Percentiles rank a stretch among this genome's conserved stretches.
Evolutionary conservation across 2,888 invertebrate genomes (phyloP).

Genomic region (Drosophila paramelanica): DNA sequence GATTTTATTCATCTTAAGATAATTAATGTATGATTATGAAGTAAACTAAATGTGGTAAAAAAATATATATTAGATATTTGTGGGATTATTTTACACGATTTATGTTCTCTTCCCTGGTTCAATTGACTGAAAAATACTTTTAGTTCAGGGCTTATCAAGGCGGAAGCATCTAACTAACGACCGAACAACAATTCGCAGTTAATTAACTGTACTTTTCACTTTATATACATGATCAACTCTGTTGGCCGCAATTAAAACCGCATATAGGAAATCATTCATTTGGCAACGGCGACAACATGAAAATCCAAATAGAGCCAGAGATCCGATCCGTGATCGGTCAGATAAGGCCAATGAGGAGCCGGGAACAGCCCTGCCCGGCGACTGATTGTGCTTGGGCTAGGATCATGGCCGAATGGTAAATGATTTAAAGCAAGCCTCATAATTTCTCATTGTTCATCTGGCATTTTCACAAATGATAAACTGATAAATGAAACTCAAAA

Average conservation of each 20-base stretch:
- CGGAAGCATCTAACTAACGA: conserved; percentile 48
- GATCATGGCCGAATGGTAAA: conserved; percentile 56
- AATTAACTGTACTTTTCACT: conserved; percentile 71
- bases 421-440: conserved; percentile 80
- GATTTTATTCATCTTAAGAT: too few relatives aligned
- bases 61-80: too few relatives aligned
- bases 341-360: conserved; percentile 60
- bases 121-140: conserved; percentile 42
- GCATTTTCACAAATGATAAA: conserved; percentile 56
- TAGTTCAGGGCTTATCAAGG: conserved; percentile 53
- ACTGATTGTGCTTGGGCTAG: conserved; percentile 31
- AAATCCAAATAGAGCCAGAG: conserved; percentile 45
- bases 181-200: conserved; percentile 72
- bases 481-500: conserved; percentile 77
- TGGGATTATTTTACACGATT: too few relatives aligned
- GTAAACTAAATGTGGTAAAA: too few relatives aligned
- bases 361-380: conserved; percentile 58
- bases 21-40: too few relatives aligned
- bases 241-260: conserved; percentile 78
- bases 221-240: conserved; percentile 22
- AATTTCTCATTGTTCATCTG: conserved; percentile 78
- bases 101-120: too few relatives aligned
- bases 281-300: conserved; percentile 58
- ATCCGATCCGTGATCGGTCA: conserved; percentile 34
- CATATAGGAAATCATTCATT: conserved; percentile 74